phyloP scores from a whole-genome alignment of 2,113 vertebrate genomes.

The Prunella himalayana region DNA sequence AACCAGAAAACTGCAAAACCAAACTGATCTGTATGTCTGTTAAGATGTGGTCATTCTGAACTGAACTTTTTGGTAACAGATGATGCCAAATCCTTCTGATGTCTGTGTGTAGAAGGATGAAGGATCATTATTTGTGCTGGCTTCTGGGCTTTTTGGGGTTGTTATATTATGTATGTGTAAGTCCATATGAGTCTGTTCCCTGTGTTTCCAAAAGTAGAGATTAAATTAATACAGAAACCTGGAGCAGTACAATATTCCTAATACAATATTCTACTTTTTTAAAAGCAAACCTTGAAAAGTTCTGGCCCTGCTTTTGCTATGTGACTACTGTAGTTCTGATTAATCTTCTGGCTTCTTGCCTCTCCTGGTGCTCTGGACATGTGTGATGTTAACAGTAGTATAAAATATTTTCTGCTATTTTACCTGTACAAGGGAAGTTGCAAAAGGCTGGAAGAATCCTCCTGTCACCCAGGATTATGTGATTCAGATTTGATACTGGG shows the following conservation, averaged over 20 bases:
- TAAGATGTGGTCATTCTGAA: not conserved
- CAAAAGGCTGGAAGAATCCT: not conserved
- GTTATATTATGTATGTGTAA: not conserved
- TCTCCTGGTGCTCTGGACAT: not conserved
- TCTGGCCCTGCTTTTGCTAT: not conserved
- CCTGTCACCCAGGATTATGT: not conserved
- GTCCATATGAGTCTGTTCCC: not conserved
- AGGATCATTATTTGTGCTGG: not conserved
- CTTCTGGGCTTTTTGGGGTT: not conserved
- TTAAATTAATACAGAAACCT: conserved; percentile 47
- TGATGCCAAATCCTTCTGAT: not conserved
- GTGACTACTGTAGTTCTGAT: not conserved
- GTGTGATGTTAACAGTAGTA: not conserved
- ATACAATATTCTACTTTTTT: not conserved
- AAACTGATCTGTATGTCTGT: not conserved
- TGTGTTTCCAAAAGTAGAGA: not conserved
- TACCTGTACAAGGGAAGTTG: not conserved
- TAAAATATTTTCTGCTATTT: conserved; percentile 23
- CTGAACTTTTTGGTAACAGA: not conserved
- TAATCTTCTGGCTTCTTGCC: not conserved
- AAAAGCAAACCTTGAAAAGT: not conserved
- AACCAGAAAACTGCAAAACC: not conserved
- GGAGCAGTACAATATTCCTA: conserved; percentile 32
- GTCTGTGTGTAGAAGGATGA: not conserved
- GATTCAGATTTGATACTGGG: not conserved